Evolutionary conservation across 2,888 invertebrate species (phyloP), one percentile per base, ranked within the genome.

Genomic region (Enchytraeus crypticus): DNA sequence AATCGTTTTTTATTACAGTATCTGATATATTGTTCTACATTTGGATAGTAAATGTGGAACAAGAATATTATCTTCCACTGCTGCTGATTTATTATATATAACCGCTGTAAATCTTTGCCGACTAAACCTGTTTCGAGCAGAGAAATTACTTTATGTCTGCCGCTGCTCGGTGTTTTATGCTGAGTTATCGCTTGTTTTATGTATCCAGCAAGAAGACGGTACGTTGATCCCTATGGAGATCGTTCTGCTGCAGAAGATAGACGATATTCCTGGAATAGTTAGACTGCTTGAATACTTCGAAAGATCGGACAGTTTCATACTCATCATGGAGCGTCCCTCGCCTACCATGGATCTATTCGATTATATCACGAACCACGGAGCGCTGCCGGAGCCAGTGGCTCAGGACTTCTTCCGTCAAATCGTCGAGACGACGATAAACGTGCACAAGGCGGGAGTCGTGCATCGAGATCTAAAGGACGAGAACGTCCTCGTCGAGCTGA

Each of bases 391-490:
- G 71, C 71, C 76, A 46, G 71, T 81, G 45, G 82, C 84, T 30
- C 76, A 82, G 54, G 74, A 79, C 63, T 83, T 84, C 72, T 84
- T 85, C 76, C 74, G 78, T 51, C 84, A 81, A 72, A 74, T 85
- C 62, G 80, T 84, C n/a, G 79, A 81, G 62, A 82, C 82, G 51
- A 76, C 84, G 38, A 74, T 79, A 32, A 77, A 74, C 53, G 82
- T 83, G 69, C 82, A 83, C 69, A 76, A 78, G 65, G 77, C 77
- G 64, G 82, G 83, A 32, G 83, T 84, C 14, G 79, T 83, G 27
- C 84, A 84, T 70, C 75, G 84, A 45, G 84, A 84, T 76, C 83
- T 84, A 65, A 84, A 84, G 72, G 84, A 85, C 72, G 84, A 85
- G 73, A 85, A 85, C 71, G 80, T 85, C 63, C 76, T 85, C 47